Evolutionary conservation across 2,797 vertebrate genomes (phyloP).

Genomic region (Pelobates cultripes): DNA sequence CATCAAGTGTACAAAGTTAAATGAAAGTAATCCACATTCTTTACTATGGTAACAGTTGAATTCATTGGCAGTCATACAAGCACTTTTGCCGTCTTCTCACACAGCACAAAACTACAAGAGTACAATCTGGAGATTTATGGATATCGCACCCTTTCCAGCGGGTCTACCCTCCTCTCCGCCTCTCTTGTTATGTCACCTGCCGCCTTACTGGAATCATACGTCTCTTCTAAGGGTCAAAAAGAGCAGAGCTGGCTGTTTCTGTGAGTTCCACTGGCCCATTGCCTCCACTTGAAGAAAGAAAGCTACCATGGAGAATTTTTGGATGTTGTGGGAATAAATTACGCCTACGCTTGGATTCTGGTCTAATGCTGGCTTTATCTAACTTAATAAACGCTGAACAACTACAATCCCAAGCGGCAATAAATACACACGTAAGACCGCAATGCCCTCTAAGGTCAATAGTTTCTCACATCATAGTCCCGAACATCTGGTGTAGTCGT

Average conservation of each 20-base stretch:
- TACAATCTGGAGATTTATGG: not conserved
- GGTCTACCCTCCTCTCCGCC: not conserved
- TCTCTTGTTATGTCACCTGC: not conserved
- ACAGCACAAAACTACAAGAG: not conserved
- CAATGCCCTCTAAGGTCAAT: not conserved
- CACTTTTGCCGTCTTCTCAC: not conserved
- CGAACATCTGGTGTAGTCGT: not conserved
- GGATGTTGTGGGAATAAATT: constrained; percentile 4
- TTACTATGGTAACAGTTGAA: not conserved
- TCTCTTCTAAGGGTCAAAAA: not conserved
- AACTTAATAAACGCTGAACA: constrained; percentile 5
- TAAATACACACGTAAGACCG: not conserved
- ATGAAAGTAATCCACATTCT: no score
- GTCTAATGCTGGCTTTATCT: not conserved
- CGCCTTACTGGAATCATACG: not conserved
- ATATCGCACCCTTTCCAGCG: not conserved
- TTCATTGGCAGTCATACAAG: not conserved
- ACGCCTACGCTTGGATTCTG: not conserved
- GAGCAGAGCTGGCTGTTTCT: not conserved
- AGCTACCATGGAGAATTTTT: constrained; percentile 3
- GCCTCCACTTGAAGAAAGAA: not conserved
- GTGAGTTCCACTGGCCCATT: not conserved
- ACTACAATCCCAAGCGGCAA: not conserved
- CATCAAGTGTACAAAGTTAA: no score
- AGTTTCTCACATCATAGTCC: not conserved